A percentile compares a stretch with the other conserved stretches of the same genome.
phyloP scores from a whole-genome alignment of 2,888 invertebrate genomes.

The Pantelozetes paolii region DNA sequence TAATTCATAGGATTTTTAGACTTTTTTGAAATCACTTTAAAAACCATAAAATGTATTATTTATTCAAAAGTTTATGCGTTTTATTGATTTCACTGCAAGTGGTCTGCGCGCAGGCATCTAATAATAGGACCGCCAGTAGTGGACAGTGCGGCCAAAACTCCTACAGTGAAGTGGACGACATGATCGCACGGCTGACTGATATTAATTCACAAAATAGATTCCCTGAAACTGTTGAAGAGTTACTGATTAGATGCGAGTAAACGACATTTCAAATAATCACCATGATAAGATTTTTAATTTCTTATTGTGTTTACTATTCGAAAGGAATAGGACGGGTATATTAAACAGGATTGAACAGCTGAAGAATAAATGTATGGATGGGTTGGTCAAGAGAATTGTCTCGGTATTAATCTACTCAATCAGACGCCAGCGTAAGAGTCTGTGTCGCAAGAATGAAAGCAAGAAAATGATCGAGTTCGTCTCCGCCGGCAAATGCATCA shows the following conservation, averaged over 20 bases:
- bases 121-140: too few species aligned
- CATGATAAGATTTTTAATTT: too few species aligned
- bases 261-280: background rate
- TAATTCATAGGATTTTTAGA: too few species aligned
- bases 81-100: too few species aligned
- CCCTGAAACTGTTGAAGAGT: conserved; percentile 15
- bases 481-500: conserved; percentile 18
- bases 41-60: too few species aligned
- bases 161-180: conserved; percentile 7
- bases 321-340: background rate
- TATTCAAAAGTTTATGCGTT: too few species aligned
- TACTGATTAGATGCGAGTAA: conserved; percentile 15
- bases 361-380: conserved; percentile 37
- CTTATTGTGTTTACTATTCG: background rate
- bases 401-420: conserved; percentile 35
- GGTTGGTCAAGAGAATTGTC: conserved; percentile 11
- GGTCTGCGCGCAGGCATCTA: too few species aligned
- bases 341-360: conserved; percentile 27
- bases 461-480: conserved; percentile 25
- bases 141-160: background rate
- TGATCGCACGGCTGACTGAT: background rate
- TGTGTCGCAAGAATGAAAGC: conserved; percentile 21
- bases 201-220: background rate
- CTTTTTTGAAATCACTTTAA: too few species aligned
- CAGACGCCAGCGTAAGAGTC: background rate